These are phyloP conservation scores for Lasiommata megera DNA, from an alignment of 2,888 invertebrate genomes.

Conservation along the genomic window DNA sequence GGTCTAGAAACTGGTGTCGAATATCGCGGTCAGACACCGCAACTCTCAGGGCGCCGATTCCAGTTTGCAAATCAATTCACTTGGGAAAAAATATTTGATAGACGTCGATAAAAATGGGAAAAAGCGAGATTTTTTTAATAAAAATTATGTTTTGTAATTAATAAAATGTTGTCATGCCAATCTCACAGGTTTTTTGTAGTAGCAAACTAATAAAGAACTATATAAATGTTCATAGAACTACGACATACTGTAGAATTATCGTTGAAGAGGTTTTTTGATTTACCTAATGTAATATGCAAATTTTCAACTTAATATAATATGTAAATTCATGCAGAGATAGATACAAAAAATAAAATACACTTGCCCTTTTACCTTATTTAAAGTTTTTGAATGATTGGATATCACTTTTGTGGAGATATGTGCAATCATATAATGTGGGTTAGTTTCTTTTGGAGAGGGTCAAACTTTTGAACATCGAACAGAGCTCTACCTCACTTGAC, in stretches of 20 bases:
- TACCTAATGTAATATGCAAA: too few species aligned
- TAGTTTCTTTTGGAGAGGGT: slow-evolving; percentile 33
- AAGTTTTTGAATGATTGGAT: neutral
- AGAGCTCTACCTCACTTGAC: slow-evolving; percentile 72
- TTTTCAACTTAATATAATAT: too few species aligned
- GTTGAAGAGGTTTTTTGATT: too few species aligned
- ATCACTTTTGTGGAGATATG: neutral
- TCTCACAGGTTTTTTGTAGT: too few species aligned
- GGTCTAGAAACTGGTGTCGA: slow-evolving; percentile 44
- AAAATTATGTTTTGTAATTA: too few species aligned
- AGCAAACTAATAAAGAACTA: too few species aligned
- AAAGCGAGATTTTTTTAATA: neutral
- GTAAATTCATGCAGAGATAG: too few species aligned
- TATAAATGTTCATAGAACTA: too few species aligned
- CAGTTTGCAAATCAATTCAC: slow-evolving; percentile 62
- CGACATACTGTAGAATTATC: too few species aligned
- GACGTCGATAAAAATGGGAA: neutral
- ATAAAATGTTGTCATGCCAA: too few species aligned
- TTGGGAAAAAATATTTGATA: slow-evolving; percentile 45
- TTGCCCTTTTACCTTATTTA: neutral
- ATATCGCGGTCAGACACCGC: slow-evolving; percentile 63
- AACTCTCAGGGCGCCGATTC: slow-evolving; percentile 53
- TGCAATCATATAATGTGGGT: neutral
- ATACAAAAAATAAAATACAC: too few species aligned
- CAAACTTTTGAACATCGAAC: slow-evolving; percentile 70